These are phyloP conservation scores for Nannoperca obscura DNA, from an alignment of 2,797 vertebrate genomes.

Conservation along the genomic window DNA sequence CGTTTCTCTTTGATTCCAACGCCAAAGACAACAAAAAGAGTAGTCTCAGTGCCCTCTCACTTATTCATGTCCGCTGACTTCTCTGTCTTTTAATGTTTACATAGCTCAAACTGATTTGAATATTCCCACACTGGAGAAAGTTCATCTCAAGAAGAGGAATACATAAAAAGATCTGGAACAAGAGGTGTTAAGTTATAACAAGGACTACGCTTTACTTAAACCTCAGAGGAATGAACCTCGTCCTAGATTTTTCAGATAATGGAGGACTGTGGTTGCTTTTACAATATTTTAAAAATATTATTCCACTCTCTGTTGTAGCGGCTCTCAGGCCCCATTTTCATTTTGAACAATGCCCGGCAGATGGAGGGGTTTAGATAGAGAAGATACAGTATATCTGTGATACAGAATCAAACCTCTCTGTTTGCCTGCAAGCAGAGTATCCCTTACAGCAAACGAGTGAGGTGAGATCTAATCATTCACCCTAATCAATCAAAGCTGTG, in stretches of 20 bases:
- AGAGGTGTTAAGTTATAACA: conserved; percentile 63
- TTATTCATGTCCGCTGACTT: conserved; percentile 61
- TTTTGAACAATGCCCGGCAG: conserved; percentile 54
- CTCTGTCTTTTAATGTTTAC: conserved; percentile 55
- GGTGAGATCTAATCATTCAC: conserved; percentile 44
- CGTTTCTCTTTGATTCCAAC: conserved; percentile 49
- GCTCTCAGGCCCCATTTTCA: conserved; percentile 57
- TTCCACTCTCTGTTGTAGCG: conserved; percentile 38
- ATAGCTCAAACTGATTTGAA: conserved; percentile 52
- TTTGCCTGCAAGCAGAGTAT: conserved; percentile 47
- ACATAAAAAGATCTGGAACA: conserved; percentile 64
- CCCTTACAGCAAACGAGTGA: conserved; percentile 22
- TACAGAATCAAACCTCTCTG: conserved; percentile 36
- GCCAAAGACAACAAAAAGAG: conserved; percentile 36
- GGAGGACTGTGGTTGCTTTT: conserved; percentile 41
- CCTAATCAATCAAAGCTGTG: conserved; percentile 53
- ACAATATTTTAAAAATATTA: conserved; percentile 56
- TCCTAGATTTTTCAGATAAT: conserved; percentile 64
- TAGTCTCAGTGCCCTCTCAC: conserved; percentile 36
- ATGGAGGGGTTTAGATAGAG: conserved; percentile 34
- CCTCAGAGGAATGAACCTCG: conserved; percentile 62
- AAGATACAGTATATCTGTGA: conserved; percentile 39
- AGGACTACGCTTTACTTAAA: conserved; percentile 59
- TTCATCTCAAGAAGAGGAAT: conserved; percentile 58
- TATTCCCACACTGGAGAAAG: conserved; percentile 37